Evolutionary conservation across 2,888 invertebrate species (phyloP), one percentile per base, ranked within the genome.

Genomic region (Caenorhabditis becei): DNA sequence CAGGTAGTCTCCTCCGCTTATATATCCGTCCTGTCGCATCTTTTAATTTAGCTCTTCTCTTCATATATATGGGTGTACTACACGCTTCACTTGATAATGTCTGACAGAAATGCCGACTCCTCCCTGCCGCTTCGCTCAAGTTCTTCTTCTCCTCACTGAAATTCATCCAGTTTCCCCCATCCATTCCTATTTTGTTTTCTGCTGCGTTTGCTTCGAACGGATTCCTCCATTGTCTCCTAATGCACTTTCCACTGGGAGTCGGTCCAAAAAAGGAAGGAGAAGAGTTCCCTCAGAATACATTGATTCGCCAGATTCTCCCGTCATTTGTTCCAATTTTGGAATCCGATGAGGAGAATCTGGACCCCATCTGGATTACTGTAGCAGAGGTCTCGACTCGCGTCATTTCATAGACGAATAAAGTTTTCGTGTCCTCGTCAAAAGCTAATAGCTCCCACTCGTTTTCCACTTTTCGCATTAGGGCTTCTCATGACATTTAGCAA

Each of bases 71-170:
- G 23, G 1, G 23, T 35, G 51, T 53, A 59, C 56, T 58, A 35
- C 51, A 51, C 59, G 74, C 74, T 74, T 59, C 66, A 53, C 51
- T 74, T 74, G 59, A 66, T 66, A 49, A 51, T 59, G 49, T 74
- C 35, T 58, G 49, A 58, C 58, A 63, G 37, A 59, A 65, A 56
- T 49, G 44, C 18, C 23, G 14, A 41, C 58, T 10, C 56, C 47
- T n/a, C 49, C 20, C 49, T 28, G 16, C 44, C 28, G 24, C 53
- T 53, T 35, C 54, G 54, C 23, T 20, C 28, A 7, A 32, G 4
- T 28, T 23, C 3, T 18, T 10, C 41, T 41, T 3, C 16, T 41
- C 41, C 16, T 3, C 5, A 32, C 32, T 32, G 32, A 32, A 32
- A 32, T 32, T 32, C 4, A 7, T 32, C 10, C 32, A 10, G 32